Conservation (phyloP, 2,797 vertebrate species). For the Leucoraja ocellata region DNA sequence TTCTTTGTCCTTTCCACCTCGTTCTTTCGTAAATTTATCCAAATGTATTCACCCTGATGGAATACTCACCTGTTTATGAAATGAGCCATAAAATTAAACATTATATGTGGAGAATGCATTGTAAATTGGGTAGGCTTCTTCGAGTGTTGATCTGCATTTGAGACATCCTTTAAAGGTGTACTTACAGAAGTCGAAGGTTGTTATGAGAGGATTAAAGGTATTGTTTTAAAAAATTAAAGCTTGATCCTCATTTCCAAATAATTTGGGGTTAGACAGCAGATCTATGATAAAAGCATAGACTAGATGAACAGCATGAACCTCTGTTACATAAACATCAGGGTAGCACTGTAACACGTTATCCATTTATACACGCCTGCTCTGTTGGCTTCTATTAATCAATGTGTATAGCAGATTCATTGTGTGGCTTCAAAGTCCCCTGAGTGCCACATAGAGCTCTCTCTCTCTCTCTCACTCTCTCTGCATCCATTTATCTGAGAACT, state of each 20-base stretch:
- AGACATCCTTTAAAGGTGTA: not conserved
- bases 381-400: constrained; percentile 24
- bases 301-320: not conserved
- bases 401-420: not conserved
- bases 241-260: constrained; percentile 1
- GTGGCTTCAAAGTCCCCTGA: not conserved
- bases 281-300: not conserved
- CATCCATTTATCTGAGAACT: constrained; percentile 27
- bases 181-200: not conserved
- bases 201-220: not conserved
- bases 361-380: not conserved
- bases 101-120: not conserved
- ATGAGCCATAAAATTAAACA: constrained; percentile 20
- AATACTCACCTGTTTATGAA: not conserved
- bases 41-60: not conserved
- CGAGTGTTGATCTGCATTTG: not conserved
- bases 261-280: not conserved
- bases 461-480: no score
- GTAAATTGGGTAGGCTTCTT: not conserved
- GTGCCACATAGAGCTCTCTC: not conserved
- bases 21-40: not conserved
- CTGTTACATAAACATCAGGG: not conserved
- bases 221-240: not conserved
- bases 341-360: not conserved
- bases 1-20: not conserved